A percentile compares a stretch with the other conserved stretches of the same genome.
Evolutionary conservation across 2,113 vertebrate genomes (phyloP).

Genomic region (Chaetodon trifascialis): DNA sequence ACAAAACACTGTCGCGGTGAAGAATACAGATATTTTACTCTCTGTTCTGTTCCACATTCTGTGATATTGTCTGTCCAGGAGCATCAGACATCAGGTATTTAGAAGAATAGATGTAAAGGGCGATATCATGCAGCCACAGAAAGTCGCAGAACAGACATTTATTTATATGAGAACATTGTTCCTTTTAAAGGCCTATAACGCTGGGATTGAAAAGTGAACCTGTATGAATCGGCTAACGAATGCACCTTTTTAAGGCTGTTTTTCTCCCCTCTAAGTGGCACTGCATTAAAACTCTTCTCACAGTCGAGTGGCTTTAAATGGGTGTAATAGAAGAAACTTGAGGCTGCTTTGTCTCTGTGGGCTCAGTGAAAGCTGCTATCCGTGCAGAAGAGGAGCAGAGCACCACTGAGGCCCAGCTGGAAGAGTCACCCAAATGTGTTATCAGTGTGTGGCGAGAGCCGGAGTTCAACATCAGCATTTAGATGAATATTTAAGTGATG

Average conservation of each 20-base stretch:
- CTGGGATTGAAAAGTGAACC: constrained; percentile 45
- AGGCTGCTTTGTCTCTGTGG: constrained; percentile 75
- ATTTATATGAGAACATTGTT: constrained; percentile 38
- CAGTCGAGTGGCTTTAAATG: constrained; percentile 76
- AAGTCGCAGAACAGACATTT: constrained; percentile 27
- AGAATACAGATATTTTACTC: neutral
- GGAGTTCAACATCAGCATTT: constrained; percentile 68
- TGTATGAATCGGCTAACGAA: constrained; percentile 50
- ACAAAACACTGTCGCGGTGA: neutral
- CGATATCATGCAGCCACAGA: constrained; percentile 1
- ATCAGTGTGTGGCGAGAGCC: constrained; percentile 63
- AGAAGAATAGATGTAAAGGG: neutral
- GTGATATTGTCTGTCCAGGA: neutral
- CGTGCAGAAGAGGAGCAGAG: constrained; percentile 64
- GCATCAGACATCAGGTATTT: neutral
- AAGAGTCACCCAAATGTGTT: constrained; percentile 73
- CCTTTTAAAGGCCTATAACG: constrained; percentile 22
- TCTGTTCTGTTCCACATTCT: neutral
- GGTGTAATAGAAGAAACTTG: constrained; percentile 70
- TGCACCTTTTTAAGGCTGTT: constrained; percentile 69
- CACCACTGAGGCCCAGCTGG: constrained; percentile 68
- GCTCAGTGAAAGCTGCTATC: constrained; percentile 76
- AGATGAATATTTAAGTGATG: constrained; percentile 66
- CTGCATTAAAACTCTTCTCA: constrained; percentile 78
- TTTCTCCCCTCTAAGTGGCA: constrained; percentile 72